Evolutionary conservation across 2,113 vertebrate species (phyloP).

Genomic region (Falcunculus frontatus): DNA sequence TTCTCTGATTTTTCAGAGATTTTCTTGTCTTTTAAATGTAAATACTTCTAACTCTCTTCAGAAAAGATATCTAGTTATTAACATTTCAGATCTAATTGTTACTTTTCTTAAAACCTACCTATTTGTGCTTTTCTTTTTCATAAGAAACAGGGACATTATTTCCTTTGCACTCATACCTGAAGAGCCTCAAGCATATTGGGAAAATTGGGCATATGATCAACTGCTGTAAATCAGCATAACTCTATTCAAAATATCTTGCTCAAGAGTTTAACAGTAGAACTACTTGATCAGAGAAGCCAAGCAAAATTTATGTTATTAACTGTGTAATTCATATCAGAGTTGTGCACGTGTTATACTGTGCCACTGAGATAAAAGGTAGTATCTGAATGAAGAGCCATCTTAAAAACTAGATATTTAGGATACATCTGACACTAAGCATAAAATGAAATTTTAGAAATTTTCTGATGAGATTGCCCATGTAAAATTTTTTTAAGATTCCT

Average conservation of each 20-base stretch:
- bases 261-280: neutral
- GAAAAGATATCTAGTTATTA: conserved; percentile 67
- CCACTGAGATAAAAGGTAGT: neutral
- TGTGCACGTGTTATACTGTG: neutral
- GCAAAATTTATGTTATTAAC: neutral
- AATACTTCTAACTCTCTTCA: conserved; percentile 55
- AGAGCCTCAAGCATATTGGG: conserved; percentile 22
- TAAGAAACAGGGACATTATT: conserved; percentile 35
- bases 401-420: neutral
- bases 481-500: neutral
- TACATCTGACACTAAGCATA: neutral
- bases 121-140: neutral
- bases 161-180: neutral
- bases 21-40: conserved; percentile 68
- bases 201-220: neutral
- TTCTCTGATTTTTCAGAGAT: conserved; percentile 43
- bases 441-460: neutral
- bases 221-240: neutral
- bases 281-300: neutral
- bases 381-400: neutral
- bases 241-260: neutral
- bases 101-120: conserved; percentile 52
- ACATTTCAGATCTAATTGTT: conserved; percentile 67
- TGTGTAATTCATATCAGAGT: neutral
- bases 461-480: neutral